Base-by-base conservation (phyloP, 2,113 vertebrate species). In the Anoplopoma fimbria region DNA sequence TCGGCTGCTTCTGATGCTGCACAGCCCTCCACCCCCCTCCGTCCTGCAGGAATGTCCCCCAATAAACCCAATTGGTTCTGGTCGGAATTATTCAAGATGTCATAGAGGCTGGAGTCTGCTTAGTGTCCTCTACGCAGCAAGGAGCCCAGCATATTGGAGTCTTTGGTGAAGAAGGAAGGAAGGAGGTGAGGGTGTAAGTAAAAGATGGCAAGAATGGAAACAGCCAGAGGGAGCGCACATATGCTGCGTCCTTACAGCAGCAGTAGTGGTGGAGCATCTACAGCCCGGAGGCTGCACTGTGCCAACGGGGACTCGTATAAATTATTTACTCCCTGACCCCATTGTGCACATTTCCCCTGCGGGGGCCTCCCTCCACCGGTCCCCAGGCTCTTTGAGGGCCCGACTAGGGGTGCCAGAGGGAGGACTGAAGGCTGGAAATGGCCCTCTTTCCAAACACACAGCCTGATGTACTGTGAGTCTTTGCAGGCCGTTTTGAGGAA, bases 41-140 rank as follows among this genome's bases (percentile, higher is more conserved):
- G 31, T 62, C 55, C 58, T 67, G 29, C 77, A 86, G 87, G 91
- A 93, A 88, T 89, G 73, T 91, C 70, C 79, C 77, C 67, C 73
- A 89, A 88, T 91, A 91, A 92, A 91, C 77, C 69, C 72, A 40
- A 80, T 89, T 82, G 84, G 83, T 88, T 88, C 80, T 83, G 84
- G 69, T 87, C 57, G 63, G 86, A 86, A 85, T 90, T 86, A 89
- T 77, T 87, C 79, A 85, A 81, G 69, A 86, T 90, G 87, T 90
- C 87, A 81, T 25, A 61, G 53, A 61, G n/a, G 36, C 47, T 74
- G 45, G 53, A 84, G 70, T 83, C 85, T 85, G 83, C 69, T 40
- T 45, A 42, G 65, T 84, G 69, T 89, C 88, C 74, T 79, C 55
- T 36, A 29, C 21, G 0, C 62, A 34, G 57, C 38, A 27, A 58